Percentiles rank a stretch among this genome's conserved stretches.
phyloP scores from a whole-genome alignment of 2,888 invertebrate species.

The Ganaspis brasiliensis region DNA sequence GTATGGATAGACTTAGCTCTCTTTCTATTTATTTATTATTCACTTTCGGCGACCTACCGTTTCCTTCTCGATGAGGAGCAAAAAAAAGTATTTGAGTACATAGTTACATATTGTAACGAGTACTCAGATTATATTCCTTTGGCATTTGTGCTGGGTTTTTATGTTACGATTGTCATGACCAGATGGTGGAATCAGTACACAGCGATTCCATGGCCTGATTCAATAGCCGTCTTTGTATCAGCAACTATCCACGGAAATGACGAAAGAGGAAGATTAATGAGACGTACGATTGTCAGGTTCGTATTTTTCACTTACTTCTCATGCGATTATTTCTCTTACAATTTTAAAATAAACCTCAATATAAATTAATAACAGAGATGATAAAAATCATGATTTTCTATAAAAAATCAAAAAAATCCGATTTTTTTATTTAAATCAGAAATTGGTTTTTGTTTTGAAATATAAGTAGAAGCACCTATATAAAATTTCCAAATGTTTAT shows the following conservation, averaged over 20 bases:
- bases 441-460: too few relatives aligned
- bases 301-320: too few relatives aligned
- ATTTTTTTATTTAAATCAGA: too few relatives aligned
- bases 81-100: slow-evolving; percentile 90
- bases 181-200: slow-evolving; percentile 89
- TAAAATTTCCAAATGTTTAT: too few relatives aligned
- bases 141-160: slow-evolving; percentile 96
- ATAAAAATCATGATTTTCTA: too few relatives aligned
- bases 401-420: too few relatives aligned
- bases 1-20: slow-evolving; percentile 94
- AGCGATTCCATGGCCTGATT: slow-evolving; percentile 84
- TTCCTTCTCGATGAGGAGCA: slow-evolving; percentile 85
- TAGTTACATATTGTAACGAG: slow-evolving; percentile 92
- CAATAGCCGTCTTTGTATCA: slow-evolving; percentile 83
- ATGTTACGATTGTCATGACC: slow-evolving; percentile 95
- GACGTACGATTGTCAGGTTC: slow-evolving; percentile 82
- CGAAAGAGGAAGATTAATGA: slow-evolving; percentile 82
- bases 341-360: too few relatives aligned
- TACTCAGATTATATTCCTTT: slow-evolving; percentile 94
- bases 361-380: too few relatives aligned
- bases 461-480: too few relatives aligned
- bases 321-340: too few relatives aligned
- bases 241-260: slow-evolving; percentile 84
- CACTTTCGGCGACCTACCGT: slow-evolving; percentile 90
- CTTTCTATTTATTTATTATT: slow-evolving; percentile 90